Percentiles rank a stretch among this genome's conserved stretches.
Conservation (phyloP, 2,888 invertebrate species). For the Conistra vaccinii region DNA sequence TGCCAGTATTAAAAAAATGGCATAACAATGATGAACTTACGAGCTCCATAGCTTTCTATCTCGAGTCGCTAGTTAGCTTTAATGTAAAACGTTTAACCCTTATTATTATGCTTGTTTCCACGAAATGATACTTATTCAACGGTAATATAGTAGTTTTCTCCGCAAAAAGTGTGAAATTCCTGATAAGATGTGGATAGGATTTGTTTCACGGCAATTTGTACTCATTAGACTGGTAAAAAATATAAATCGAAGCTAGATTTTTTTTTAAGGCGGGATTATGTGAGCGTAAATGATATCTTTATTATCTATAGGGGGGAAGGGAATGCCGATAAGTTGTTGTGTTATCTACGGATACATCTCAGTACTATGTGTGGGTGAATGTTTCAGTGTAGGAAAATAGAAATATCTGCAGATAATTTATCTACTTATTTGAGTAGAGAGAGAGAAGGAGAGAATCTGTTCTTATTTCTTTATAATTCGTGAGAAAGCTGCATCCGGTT, state of each 20-base stretch:
- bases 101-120: constrained; percentile 43
- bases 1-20: constrained; percentile 31
- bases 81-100: constrained; percentile 34
- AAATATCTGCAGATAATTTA: neutral
- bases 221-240: constrained; percentile 40
- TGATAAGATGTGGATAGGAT: constrained; percentile 25
- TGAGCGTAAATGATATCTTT: constrained; percentile 51
- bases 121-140: constrained; percentile 63
- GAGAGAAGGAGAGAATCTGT: no score
- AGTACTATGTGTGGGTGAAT: neutral
- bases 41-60: constrained; percentile 20
- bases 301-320: constrained; percentile 13
- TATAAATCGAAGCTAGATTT: constrained; percentile 25
- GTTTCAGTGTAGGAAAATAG: neutral
- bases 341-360: neutral
- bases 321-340: constrained; percentile 1
- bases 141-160: constrained; percentile 21
- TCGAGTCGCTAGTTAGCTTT: constrained; percentile 28
- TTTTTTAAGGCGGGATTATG: constrained; percentile 5
- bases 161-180: constrained; percentile 64
- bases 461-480: no score
- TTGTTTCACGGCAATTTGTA: constrained; percentile 51
- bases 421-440: no score
- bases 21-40: constrained; percentile 20
- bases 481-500: no score